These are phyloP conservation scores for Tanaodytes sp. DNA, from an alignment of 2,888 invertebrate genomes.

Conservation along the genomic window DNA sequence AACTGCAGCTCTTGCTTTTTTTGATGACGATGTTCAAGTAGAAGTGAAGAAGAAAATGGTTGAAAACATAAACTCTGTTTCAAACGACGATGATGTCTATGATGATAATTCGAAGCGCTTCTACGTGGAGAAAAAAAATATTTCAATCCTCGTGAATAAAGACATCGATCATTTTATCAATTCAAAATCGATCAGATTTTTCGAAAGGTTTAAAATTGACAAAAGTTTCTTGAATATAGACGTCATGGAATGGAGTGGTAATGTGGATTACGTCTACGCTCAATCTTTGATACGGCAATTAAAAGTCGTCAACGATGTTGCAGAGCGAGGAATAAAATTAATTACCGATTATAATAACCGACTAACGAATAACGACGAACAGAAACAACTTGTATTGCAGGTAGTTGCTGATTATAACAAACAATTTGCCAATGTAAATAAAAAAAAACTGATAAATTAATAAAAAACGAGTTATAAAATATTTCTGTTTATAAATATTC, in stretches of 20 bases:
- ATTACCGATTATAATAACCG: slow-evolving; percentile 25
- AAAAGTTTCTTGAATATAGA: slow-evolving; percentile 13
- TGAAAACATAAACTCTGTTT: slow-evolving; percentile 23
- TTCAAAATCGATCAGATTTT: slow-evolving; percentile 9
- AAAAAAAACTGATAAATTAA: too few species aligned
- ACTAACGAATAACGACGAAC: slow-evolving; percentile 15
- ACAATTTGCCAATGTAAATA: too few species aligned
- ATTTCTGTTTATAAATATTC: too few species aligned
- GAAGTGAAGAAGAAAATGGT: slow-evolving; percentile 25
- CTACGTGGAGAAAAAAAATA: not conserved
- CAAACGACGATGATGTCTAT: not conserved
- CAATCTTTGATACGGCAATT: slow-evolving; percentile 6
- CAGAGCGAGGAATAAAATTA: slow-evolving; percentile 17
- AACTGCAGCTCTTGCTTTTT: slow-evolving; percentile 35
- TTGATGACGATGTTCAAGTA: slow-evolving; percentile 21
- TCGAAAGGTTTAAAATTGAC: slow-evolving; percentile 12
- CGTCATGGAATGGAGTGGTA: slow-evolving; percentile 8
- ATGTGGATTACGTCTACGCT: slow-evolving; percentile 13
- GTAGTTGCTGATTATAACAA: too few species aligned
- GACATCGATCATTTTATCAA: slow-evolving; percentile 10
- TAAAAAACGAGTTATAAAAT: too few species aligned
- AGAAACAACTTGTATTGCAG: slow-evolving; percentile 1
- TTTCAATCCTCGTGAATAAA: slow-evolving; percentile 2
- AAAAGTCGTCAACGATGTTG: slow-evolving; percentile 32
- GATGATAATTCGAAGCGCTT: slow-evolving; percentile 10